Evolutionary conservation across 2,113 vertebrate species (phyloP).

Genomic region (Chauna torquata): DNA sequence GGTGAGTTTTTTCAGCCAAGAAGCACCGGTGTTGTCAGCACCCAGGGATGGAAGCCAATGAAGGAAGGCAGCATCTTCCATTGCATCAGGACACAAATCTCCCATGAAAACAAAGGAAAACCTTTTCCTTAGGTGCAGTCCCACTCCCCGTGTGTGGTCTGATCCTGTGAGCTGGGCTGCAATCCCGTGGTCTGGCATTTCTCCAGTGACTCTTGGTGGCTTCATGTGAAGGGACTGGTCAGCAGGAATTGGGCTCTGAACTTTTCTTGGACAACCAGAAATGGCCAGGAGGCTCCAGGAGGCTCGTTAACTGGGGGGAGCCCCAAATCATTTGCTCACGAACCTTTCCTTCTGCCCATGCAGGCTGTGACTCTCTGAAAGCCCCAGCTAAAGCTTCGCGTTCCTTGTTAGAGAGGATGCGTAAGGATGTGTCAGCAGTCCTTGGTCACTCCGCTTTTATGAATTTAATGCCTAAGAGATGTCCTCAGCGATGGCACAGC

Average conservation of each 20-base stretch:
- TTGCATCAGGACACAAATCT: background rate
- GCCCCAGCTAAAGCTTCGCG: accelerated
- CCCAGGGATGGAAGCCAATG: background rate
- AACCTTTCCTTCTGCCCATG: background rate
- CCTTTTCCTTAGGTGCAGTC: background rate
- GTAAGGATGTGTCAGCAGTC: background rate
- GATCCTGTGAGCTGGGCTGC: background rate
- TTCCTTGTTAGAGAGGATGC: background rate
- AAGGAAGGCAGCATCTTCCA: background rate
- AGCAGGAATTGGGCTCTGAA: background rate
- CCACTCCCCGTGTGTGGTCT: background rate
- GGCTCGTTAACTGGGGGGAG: background rate
- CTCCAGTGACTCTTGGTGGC: background rate
- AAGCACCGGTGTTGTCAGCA: background rate
- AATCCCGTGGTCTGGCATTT: accelerated
- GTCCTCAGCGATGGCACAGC: background rate
- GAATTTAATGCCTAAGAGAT: background rate
- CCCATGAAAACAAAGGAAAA: background rate
- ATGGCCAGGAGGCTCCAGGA: background rate
- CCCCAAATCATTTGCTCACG: accelerated
- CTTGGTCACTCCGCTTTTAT: background rate
- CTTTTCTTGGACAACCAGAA: background rate
- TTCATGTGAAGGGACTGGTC: background rate
- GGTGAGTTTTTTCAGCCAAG: background rate
- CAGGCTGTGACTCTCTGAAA: background rate